Evolutionary conservation across 2,888 invertebrate genomes (phyloP).

Genomic region (Melinaea menophilus): DNA sequence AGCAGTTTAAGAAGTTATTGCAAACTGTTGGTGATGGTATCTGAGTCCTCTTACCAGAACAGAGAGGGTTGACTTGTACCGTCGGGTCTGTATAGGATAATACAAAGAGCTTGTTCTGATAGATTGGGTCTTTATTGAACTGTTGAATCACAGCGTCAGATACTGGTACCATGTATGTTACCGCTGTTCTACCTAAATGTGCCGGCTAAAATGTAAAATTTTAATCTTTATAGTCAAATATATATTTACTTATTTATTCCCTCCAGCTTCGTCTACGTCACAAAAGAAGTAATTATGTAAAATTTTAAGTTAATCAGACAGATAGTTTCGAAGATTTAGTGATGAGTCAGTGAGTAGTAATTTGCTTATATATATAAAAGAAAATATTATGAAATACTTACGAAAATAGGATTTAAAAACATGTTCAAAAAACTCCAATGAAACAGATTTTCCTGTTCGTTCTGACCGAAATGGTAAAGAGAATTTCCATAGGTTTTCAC

Average conservation of each 20-base stretch:
- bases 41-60: constrained; percentile 77
- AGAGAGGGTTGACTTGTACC: constrained; percentile 56
- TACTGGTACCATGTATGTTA: constrained; percentile 63
- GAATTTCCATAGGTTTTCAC: constrained; percentile 61
- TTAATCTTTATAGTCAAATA: neutral
- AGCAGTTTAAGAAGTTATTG: constrained; percentile 82
- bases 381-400: constrained; percentile 38
- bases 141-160: constrained; percentile 62
- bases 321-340: too few relatives aligned
- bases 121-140: constrained; percentile 55
- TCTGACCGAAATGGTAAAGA: constrained; percentile 49
- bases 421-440: constrained; percentile 59
- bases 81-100: constrained; percentile 50
- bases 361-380: neutral
- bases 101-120: constrained; percentile 56
- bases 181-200: constrained; percentile 44
- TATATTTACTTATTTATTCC: neutral
- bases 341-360: too few relatives aligned
- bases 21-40: constrained; percentile 79
- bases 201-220: constrained; percentile 40
- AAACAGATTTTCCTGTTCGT: constrained; percentile 49
- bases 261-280: too few relatives aligned
- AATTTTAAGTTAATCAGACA: too few relatives aligned
- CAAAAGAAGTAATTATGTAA: too few relatives aligned
- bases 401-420: constrained; percentile 57